phyloP scores from a whole-genome alignment of 2,888 invertebrate species.

The Boloria selene region DNA sequence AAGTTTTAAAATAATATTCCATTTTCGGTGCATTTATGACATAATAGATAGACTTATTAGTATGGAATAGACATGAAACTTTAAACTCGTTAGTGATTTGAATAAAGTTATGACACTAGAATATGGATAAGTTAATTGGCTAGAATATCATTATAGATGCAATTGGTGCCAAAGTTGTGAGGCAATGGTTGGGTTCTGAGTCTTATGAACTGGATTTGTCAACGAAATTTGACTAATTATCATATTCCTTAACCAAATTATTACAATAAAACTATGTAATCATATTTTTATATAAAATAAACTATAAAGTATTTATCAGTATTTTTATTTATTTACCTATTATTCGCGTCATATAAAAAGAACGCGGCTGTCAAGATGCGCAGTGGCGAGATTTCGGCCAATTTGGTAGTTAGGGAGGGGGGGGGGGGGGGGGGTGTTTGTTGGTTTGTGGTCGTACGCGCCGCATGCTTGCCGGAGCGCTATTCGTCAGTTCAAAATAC shows the following conservation, averaged over 20 bases:
- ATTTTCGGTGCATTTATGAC: conserved; percentile 48
- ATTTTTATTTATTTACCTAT: conserved; percentile 19
- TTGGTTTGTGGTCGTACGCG: too few relatives aligned
- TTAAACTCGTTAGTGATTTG: not conserved
- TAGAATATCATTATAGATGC: conserved; percentile 45
- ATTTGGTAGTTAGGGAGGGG: too few relatives aligned
- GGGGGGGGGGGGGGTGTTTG: too few relatives aligned
- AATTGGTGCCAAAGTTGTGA: conserved; percentile 72
- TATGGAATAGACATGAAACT: conserved; percentile 12
- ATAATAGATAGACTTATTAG: conserved; percentile 29
- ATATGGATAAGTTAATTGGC: conserved; percentile 26
- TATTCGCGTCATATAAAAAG: too few relatives aligned
- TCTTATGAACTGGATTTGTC: conserved; percentile 28
- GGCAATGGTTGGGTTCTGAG: conserved; percentile 23
- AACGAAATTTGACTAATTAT: conserved; percentile 34
- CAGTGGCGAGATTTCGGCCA: too few relatives aligned
- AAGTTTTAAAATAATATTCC: conserved; percentile 12
- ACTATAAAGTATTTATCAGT: conserved; percentile 28
- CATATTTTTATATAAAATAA: conserved; percentile 47
- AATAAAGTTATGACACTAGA: conserved; percentile 24
- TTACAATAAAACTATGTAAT: conserved; percentile 41
- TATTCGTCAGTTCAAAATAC: too few relatives aligned
- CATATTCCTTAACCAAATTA: conserved; percentile 33
- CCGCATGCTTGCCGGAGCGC: too few relatives aligned
- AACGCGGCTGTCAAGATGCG: too few relatives aligned